Percentiles rank a stretch among this genome's conserved stretches.
These are phyloP conservation scores for Procambarus virginalis DNA, from an alignment of 1,140 invertebrate species.

Conservation along the genomic window DNA sequence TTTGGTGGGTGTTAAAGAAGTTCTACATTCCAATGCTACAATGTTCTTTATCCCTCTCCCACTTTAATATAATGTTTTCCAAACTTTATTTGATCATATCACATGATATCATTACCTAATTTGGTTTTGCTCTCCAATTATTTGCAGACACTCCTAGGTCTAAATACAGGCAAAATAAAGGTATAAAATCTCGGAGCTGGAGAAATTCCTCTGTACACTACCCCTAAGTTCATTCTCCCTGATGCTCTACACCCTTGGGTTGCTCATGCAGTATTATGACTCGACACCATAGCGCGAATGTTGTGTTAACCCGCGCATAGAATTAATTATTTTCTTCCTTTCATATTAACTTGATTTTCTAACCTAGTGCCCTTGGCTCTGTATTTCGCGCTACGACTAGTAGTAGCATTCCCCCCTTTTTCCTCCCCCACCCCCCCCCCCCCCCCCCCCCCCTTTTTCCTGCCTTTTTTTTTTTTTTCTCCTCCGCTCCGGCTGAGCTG, in stretches of 20 bases:
- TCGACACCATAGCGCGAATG: neutral
- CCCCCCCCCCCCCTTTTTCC: no score
- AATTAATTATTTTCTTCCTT: neutral
- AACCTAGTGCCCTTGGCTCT: neutral
- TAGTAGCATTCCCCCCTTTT: neutral
- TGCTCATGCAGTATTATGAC: neutral
- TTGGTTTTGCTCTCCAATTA: conserved; percentile 25
- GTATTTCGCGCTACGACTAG: neutral
- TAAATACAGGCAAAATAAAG: conserved; percentile 62
- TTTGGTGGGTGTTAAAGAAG: neutral
- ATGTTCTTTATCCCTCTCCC: neutral
- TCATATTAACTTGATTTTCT: neutral
- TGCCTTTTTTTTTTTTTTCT: no score
- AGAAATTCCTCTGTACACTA: conserved; percentile 23
- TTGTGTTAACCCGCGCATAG: neutral
- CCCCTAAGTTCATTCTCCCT: neutral
- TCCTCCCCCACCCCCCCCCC: no score
- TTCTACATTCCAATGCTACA: neutral
- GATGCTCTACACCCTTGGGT: neutral
- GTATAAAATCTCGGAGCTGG: conserved; percentile 47
- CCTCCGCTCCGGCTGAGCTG: no score
- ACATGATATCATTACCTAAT: conserved; percentile 4
- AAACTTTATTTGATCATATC: conserved; percentile 22
- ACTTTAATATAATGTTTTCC: neutral
- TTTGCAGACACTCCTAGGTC: conserved; percentile 51